Percentiles rank a stretch among this genome's conserved stretches.
Conservation (phyloP, 2,113 vertebrate species). For the Oenanthe melanoleuca region DNA sequence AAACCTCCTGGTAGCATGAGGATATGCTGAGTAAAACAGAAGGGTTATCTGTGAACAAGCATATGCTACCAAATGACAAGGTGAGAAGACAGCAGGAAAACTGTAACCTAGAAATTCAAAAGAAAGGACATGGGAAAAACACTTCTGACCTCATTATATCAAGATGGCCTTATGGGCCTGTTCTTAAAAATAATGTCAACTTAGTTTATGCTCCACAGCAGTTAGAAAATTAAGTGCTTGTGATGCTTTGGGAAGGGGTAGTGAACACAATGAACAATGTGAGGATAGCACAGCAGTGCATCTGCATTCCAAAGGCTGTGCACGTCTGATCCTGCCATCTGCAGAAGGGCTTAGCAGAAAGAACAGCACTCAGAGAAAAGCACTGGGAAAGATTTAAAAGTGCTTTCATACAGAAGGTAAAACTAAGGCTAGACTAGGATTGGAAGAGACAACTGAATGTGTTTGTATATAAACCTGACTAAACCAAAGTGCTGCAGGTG, state of each 20-base stretch:
- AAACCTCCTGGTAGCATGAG: neutral
- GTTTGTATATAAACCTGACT: neutral
- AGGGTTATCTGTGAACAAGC: neutral
- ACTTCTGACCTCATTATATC: neutral
- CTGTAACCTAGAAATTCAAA: neutral
- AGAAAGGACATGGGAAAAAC: neutral
- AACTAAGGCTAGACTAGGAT: neutral
- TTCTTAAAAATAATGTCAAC: neutral
- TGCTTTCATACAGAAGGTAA: neutral
- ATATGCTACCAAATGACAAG: constrained; percentile 7
- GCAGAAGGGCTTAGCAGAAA: neutral
- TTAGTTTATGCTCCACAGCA: neutral
- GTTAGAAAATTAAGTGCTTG: neutral
- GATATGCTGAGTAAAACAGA: neutral
- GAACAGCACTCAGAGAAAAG: neutral
- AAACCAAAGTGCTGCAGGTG: neutral
- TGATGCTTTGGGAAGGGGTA: neutral
- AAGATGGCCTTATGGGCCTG: neutral
- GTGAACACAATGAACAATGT: neutral
- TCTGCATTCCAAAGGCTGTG: neutral
- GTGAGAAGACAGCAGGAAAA: constrained; percentile 10
- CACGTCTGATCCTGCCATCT: neutral
- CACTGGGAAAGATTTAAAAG: neutral
- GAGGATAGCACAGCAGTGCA: neutral
- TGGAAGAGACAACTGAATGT: neutral